A percentile compares a stretch with the other conserved stretches of the same genome.
Conservation (phyloP, 2,797 vertebrate species). For the Microctenopoma lineatum region DNA sequence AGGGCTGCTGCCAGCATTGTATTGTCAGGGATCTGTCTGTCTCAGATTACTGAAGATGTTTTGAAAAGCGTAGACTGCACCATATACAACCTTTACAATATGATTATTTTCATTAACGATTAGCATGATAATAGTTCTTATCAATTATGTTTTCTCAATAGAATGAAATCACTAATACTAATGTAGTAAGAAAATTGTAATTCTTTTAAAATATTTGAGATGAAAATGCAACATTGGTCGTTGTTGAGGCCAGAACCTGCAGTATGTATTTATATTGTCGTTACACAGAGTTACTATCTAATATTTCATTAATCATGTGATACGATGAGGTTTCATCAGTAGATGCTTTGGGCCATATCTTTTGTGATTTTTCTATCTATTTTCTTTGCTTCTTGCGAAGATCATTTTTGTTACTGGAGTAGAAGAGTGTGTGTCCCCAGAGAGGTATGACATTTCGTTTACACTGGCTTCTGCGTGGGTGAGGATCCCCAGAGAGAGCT, state of each 20-base stretch:
- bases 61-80: constrained; percentile 40
- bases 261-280: background rate
- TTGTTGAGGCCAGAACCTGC: background rate
- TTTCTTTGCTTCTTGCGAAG: constrained; percentile 22
- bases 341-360: background rate
- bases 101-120: background rate
- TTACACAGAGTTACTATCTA: background rate
- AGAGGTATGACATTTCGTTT: constrained; percentile 65
- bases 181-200: background rate
- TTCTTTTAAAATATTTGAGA: too few species aligned
- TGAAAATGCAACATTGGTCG: too few species aligned
- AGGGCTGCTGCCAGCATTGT: constrained; percentile 36
- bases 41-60: constrained; percentile 48
- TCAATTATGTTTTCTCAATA: background rate
- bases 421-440: constrained; percentile 34
- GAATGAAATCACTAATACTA: background rate
- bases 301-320: background rate
- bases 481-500: constrained; percentile 62
- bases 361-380: constrained; percentile 4
- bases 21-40: constrained; percentile 40
- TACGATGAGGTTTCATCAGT: background rate
- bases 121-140: too few species aligned
- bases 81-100: background rate
- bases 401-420: constrained; percentile 11
- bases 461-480: constrained; percentile 53